A percentile compares a stretch with the other conserved stretches of the same genome.
Evolutionary conservation across 2,113 vertebrate genomes (phyloP).

Genomic region (Podilymbus podiceps): DNA sequence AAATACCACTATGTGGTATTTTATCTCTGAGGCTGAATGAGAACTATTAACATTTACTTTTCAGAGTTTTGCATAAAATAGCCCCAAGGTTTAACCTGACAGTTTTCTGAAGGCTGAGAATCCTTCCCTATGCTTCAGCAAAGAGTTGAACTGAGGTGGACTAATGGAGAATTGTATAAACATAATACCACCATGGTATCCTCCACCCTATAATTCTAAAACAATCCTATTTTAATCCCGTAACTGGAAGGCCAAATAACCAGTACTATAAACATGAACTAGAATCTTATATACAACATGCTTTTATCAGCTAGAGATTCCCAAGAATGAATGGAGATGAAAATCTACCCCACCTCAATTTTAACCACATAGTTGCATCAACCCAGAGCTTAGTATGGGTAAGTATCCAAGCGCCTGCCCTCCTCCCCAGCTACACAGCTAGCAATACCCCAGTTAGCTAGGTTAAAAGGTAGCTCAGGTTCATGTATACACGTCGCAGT

Average conservation of each 20-base stretch:
- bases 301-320: neutral
- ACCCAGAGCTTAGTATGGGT: neutral
- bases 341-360: neutral
- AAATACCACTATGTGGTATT: neutral
- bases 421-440: neutral
- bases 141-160: neutral
- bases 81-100: neutral
- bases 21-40: neutral
- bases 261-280: neutral
- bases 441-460: neutral
- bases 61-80: neutral
- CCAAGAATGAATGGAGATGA: neutral
- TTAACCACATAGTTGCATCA: neutral
- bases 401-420: neutral
- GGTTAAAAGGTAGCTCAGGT: neutral
- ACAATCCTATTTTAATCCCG: neutral
- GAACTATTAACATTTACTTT: neutral
- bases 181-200: neutral
- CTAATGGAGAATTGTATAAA: neutral
- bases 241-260: neutral
- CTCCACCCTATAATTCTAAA: neutral
- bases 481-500: rapidly evolving
- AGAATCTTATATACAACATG: neutral
- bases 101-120: neutral
- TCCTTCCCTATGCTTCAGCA: neutral